A percentile compares a stretch with the other conserved stretches of the same genome.
Evolutionary conservation across 1,140 invertebrate genomes (phyloP).

Genomic region (Epicauta chinensis): DNA sequence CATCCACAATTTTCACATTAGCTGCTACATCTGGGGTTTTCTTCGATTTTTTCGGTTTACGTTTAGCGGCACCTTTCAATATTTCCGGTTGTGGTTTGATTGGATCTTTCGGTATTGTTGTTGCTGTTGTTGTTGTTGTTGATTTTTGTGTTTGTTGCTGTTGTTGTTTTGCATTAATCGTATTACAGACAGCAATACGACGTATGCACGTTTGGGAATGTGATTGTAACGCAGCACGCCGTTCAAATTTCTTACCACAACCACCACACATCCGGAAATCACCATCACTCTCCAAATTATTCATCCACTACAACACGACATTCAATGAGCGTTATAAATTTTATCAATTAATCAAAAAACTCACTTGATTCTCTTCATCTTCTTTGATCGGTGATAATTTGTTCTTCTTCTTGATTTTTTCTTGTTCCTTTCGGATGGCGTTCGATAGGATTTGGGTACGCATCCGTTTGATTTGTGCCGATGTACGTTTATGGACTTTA

Average conservation of each 20-base stretch:
- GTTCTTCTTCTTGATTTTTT: constrained; percentile 38
- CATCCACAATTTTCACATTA: not conserved
- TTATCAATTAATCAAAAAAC: not conserved
- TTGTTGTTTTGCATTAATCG: constrained; percentile 14
- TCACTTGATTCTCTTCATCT: constrained; percentile 47
- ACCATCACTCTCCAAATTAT: constrained; percentile 50
- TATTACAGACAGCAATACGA: constrained; percentile 38
- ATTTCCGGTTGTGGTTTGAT: not conserved
- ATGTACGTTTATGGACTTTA: constrained; percentile 60
- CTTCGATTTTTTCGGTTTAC: constrained; percentile 20
- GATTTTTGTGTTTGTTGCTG: constrained; percentile 25
- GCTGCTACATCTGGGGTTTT: not conserved
- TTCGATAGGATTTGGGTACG: constrained; percentile 53
- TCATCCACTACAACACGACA: constrained; percentile 56
- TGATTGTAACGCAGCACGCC: constrained; percentile 56
- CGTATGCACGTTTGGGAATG: constrained; percentile 50
- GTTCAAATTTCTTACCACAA: constrained; percentile 60
- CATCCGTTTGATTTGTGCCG: constrained; percentile 53
- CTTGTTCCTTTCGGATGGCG: constrained; percentile 49
- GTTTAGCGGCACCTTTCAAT: constrained; percentile 26
- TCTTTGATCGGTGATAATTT: constrained; percentile 39
- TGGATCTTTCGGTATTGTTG: constrained; percentile 16
- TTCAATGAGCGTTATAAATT: constrained; percentile 13
- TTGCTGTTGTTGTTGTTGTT: constrained; percentile 21
- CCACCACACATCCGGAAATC: constrained; percentile 56